Conservation (phyloP, 2,797 vertebrate genomes). For the Nasua narica region DNA sequence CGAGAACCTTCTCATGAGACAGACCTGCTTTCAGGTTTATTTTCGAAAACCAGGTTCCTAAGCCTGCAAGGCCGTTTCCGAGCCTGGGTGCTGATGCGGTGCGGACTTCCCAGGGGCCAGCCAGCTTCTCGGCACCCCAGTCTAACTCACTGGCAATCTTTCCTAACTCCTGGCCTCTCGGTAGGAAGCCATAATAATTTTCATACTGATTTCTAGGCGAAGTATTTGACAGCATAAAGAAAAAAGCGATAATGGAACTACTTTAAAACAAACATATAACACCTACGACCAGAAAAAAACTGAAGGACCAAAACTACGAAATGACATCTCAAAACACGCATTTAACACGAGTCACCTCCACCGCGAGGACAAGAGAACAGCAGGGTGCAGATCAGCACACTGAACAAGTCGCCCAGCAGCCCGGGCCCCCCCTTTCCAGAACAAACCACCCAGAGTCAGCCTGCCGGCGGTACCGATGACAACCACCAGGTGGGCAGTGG, state of each 20-base stretch:
- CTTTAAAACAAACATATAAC: background rate
- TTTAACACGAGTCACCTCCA: background rate
- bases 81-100: background rate
- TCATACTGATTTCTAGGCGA: background rate
- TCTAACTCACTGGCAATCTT: background rate
- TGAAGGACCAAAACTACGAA: background rate
- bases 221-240: background rate
- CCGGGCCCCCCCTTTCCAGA: rapidly evolving
- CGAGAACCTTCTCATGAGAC: background rate
- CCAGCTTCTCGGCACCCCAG: background rate
- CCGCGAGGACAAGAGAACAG: background rate
- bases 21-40: background rate
- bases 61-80: background rate
- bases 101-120: background rate
- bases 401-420: background rate
- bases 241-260: background rate
- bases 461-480: rapidly evolving
- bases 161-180: background rate
- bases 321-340: background rate
- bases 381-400: background rate
- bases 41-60: background rate
- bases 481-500: background rate
- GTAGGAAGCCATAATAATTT: background rate
- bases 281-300: background rate
- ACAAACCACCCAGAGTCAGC: background rate